Evolutionary conservation across 2,113 vertebrate species (phyloP).

Genomic region (Polypterus senegalus): DNA sequence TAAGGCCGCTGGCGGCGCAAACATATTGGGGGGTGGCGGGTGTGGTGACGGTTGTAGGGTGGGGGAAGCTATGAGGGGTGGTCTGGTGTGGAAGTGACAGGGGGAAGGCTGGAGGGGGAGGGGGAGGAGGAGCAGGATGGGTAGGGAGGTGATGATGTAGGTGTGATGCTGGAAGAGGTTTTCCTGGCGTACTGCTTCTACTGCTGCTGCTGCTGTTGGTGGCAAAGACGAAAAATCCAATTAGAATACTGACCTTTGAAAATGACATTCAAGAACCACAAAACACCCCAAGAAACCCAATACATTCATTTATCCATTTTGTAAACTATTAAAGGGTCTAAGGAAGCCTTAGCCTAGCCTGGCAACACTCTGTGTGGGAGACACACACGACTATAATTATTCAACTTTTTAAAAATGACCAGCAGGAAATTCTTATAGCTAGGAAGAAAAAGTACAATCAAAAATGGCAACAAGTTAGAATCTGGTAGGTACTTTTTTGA

Average conservation of each 20-base stretch:
- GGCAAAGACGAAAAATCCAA: no score
- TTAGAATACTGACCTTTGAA: no score
- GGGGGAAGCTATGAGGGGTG: slow-evolving; percentile 73
- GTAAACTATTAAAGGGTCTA: no score
- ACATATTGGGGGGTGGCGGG: slow-evolving; percentile 96
- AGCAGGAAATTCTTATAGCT: no score
- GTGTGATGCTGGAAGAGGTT: slow-evolving; percentile 55
- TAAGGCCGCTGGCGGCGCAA: slow-evolving; percentile 88
- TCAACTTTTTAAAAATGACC: no score
- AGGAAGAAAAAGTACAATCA: no score
- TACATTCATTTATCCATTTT: not conserved
- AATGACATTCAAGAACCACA: no score
- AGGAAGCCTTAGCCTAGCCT: no score
- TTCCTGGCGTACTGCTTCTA: slow-evolving; percentile 89
- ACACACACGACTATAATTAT: no score
- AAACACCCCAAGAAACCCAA: slow-evolving; percentile 10
- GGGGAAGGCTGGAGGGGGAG: slow-evolving; percentile 65
- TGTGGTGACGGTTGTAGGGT: slow-evolving; percentile 73
- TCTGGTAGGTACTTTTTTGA: no score
- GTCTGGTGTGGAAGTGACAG: slow-evolving; percentile 71
- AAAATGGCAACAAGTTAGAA: no score
- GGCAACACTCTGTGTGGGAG: no score
- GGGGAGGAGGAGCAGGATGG: slow-evolving; percentile 37
- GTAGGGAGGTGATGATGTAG: slow-evolving; percentile 56
- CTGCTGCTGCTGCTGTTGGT: slow-evolving; percentile 58